Percentiles rank a stretch among this genome's conserved stretches.
Evolutionary conservation across 2,888 invertebrate species (phyloP).

Genomic region (Stenodera caucasica): DNA sequence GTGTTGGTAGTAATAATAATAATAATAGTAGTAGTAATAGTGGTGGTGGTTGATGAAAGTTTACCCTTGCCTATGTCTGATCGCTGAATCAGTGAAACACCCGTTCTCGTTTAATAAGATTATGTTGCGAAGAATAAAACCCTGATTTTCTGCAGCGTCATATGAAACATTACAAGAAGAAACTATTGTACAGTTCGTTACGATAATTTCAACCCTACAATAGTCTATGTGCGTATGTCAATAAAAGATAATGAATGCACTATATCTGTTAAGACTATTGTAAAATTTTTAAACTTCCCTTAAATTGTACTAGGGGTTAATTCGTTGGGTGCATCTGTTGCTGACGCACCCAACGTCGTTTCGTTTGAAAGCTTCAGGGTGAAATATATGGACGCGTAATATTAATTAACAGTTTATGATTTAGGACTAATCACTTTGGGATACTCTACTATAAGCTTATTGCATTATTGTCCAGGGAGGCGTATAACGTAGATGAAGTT

Average conservation of each 20-base stretch:
- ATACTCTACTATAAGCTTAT: background rate
- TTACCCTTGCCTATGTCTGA: constrained; percentile 25
- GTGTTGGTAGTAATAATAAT: background rate
- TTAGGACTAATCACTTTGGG: constrained; percentile 1
- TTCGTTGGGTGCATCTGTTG: constrained; percentile 17
- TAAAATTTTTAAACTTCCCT: constrained; percentile 24
- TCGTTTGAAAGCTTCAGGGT: constrained; percentile 4
- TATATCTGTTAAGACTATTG: constrained; percentile 11
- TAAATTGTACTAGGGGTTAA: no score
- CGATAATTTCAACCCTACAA: constrained; percentile 17
- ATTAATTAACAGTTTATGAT: constrained; percentile 9
- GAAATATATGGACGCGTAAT: background rate
- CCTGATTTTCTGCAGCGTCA: constrained; percentile 43
- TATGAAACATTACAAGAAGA: constrained; percentile 28
- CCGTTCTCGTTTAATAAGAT: constrained; percentile 40
- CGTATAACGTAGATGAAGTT: constrained; percentile 29
- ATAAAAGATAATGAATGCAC: constrained; percentile 28
- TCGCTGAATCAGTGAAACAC: constrained; percentile 36
- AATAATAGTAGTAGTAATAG: background rate
- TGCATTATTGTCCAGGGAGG: constrained; percentile 4
- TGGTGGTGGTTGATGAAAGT: constrained; percentile 13
- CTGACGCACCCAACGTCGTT: constrained; percentile 7
- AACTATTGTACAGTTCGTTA: constrained; percentile 24
- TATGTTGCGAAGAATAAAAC: constrained; percentile 40
- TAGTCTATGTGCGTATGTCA: constrained; percentile 18